Base-by-base conservation (phyloP, 30 jellyfish, hydroid and myxozoan genomes). In the Pseudorhiza aurosa region DNA sequence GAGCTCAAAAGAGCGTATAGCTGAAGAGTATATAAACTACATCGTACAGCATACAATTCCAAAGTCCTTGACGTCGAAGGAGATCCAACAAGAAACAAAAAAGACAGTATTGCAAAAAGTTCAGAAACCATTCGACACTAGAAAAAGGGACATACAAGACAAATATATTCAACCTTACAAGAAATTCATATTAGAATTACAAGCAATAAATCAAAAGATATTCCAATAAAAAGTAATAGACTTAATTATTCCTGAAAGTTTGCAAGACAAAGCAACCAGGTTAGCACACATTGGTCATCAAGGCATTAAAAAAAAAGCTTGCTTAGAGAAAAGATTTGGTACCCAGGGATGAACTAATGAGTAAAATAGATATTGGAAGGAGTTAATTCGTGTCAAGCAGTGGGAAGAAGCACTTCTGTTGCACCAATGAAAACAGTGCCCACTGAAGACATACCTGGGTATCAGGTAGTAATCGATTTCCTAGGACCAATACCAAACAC, bases 271-370 rank as follows among this genome's bases (percentile, higher is more conserved):
- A 65, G 59, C 19, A n/a, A n/a, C n/a, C n/a, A n/a, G n/a, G n/a
- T n/a, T n/a, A n/a, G n/a, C n/a, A n/a, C 93, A 81, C 45, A 78
- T 10, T 12, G 83, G 65, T 4, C 93, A 81, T 44, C 78, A 49
- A 36, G 90, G 93, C 14, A 26, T 81, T 0, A 33, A 12, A 10
- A 70, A 67, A 18, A 81, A 77, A 24, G n/a, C n/a, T n/a, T n/a
- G n/a, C n/a, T n/a, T n/a, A n/a, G n/a, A n/a, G n/a, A 81, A 81
- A 46, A 81, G 30, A 64, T 68, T 1, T 65, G 88, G 88, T 67
- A 47, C 28, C 88, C 93, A n/a, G 69, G 44, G 31, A 53, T 81
- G 35, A 78, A 65, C 42, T 31, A 49, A 28, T 12, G n/a, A 39
- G 63, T 25, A 0, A 31, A 68, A 15, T 28, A 68, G 22, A 33